Percentiles rank a stretch among this genome's conserved stretches.
Conservation (phyloP, 2,113 vertebrate genomes). For the Panurus biarmicus region DNA sequence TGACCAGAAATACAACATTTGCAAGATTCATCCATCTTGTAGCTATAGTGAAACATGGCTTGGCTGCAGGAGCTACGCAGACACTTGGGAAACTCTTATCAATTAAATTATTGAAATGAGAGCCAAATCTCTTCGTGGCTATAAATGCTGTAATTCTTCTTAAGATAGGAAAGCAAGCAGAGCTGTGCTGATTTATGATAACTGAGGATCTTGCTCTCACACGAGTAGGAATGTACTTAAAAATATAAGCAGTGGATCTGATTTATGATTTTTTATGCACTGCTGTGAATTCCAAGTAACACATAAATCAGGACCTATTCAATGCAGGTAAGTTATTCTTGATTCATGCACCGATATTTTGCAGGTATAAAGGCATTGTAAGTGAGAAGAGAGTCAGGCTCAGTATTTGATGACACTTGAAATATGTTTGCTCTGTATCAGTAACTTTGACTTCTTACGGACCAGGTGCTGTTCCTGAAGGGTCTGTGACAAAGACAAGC, state of each 20-base stretch:
- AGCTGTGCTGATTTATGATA: slow-evolving; percentile 22
- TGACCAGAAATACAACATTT: background rate
- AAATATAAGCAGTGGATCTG: background rate
- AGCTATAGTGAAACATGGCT: background rate
- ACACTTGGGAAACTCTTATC: background rate
- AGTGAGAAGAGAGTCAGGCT: background rate
- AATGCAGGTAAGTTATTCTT: background rate
- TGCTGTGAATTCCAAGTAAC: background rate
- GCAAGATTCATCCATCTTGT: background rate
- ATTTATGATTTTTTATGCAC: background rate
- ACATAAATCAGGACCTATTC: background rate
- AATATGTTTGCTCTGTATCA: background rate
- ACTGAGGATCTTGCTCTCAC: background rate
- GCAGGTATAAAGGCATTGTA: background rate
- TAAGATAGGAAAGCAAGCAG: background rate
- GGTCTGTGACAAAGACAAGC: background rate
- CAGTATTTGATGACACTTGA: background rate
- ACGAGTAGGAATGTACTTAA: background rate
- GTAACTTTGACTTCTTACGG: background rate
- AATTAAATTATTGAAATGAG: slow-evolving; percentile 26
- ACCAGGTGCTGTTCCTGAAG: background rate
- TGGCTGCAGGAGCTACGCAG: background rate
- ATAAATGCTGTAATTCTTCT: background rate
- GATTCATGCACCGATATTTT: background rate
- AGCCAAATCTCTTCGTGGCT: background rate